phyloP scores from a whole-genome alignment of 2,113 vertebrate genomes.

The Spizaetus ornatus region DNA sequence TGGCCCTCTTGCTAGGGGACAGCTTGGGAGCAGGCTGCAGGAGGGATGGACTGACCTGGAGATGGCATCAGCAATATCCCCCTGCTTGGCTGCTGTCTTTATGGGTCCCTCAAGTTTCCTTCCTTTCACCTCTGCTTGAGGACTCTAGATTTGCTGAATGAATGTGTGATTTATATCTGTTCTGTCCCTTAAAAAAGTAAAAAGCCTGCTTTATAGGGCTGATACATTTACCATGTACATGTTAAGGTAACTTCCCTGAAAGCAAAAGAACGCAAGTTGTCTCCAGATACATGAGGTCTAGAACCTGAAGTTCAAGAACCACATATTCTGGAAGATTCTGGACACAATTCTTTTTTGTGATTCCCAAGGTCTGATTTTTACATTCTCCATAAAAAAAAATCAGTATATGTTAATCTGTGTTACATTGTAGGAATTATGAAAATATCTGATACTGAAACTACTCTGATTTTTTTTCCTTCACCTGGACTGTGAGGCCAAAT shows the following conservation, averaged over 20 bases:
- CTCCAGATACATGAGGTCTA: background rate
- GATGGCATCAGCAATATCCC: background rate
- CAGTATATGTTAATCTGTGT: background rate
- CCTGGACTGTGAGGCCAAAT: background rate
- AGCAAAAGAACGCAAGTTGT: background rate
- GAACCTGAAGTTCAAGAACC: background rate
- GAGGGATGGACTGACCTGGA: background rate
- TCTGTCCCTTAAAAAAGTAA: background rate
- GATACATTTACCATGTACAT: rapidly evolving
- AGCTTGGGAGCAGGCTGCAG: background rate
- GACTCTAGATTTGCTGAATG: background rate
- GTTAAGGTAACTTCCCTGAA: background rate
- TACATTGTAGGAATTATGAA: background rate
- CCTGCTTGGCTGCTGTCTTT: background rate
- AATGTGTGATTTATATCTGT: background rate
- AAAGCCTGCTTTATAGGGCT: background rate
- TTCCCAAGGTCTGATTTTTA: background rate
- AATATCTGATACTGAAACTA: background rate
- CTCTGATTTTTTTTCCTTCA: background rate
- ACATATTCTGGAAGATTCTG: background rate
- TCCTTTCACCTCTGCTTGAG: background rate
- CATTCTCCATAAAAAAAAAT: background rate
- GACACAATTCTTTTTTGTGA: background rate
- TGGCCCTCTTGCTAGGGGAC: too few species aligned
- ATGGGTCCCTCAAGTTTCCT: background rate